Base-by-base conservation (phyloP, 2,797 vertebrate species). In the Chaetophractus vellerosus region DNA sequence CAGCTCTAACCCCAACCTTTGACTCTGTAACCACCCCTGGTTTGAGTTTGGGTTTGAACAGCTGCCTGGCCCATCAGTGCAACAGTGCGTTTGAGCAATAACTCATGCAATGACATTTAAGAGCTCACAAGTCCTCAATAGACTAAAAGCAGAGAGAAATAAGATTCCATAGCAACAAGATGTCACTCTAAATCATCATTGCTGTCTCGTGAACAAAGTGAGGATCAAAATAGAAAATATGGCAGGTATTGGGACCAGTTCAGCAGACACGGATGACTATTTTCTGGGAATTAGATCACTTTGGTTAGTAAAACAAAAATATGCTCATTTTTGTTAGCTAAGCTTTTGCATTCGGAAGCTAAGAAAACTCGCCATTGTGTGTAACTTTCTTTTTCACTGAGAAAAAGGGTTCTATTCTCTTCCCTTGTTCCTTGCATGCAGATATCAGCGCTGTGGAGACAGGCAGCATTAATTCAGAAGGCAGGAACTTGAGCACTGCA, bases 11-110 rank as follows among this genome's bases (percentile, higher is more conserved):
- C 63, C 93, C 96, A 94, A 7, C 96, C 88, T 87, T 4, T 88
- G 94, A 94, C 63, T 97, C 89, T 96, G n/a, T 83, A 81, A 38
- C 61, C 61, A 90, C 10, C 78, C 55, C 96, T 94, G 84, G 59
- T 95, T 95, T 55, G 96, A 90, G 88, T 90, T 81, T 94, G 93
- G 95, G 88, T 96, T 97, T 97, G 93, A 97, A 97, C 93, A 98
- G 95, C 95, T 95, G 74, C 96, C 96, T 78, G 78, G 94, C 7
- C 4, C 94, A 41, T 88, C 74, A 83, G 93, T 31, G 33, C 89
- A 71, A 76, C 19, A 1, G 45, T 64, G 41, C 31, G 0, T 15
- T 10, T 57, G 74, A 92, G 96, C 82, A 92, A 83, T 97, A 90
- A 74, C 95, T 96, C 26, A 0, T 21, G 36, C 38, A 74, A 72